Base-by-base conservation (phyloP, 2,888 invertebrate species). In the Xestia c-nigrum region DNA sequence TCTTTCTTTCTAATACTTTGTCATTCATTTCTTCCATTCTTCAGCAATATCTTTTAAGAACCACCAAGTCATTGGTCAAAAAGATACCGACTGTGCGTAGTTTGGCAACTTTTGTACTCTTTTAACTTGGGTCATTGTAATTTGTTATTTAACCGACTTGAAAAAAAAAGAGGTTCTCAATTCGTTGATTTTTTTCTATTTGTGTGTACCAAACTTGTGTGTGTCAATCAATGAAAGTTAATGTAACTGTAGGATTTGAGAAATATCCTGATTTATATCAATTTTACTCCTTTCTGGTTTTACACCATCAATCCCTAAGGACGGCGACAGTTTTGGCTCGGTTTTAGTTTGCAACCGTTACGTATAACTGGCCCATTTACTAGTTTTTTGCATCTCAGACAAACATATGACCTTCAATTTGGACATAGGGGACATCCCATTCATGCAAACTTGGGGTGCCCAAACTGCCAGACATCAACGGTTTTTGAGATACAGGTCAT, bases 401-500 rank as follows among this genome's bases (percentile, higher is more conserved):
- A 24, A n/a, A 6, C 6, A 24, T 16, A 50, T 38, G 75, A 59
- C 50, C 24, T 43, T 52, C 16, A 43, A 16, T 5, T 21, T 72
- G 10, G n/a, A 3, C 9, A 3, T 19, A 7, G 5, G 14, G 7
- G n/a, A 24, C 4, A 47, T 14, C 46, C 6, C 38, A 65, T 78
- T 80, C 38, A 38, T 14, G 38, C 14, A 10, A 24, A 47, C 4
- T 4, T 55, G 46, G 52, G 43, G 43, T 47, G n/a, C 10, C 19
- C 12, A 10, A 57, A 43, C 21, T 10, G 61, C 9, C 40, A 52
- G 9, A 67, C 14, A 24, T 47, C 31, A 83, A 57, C 21, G 46
- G 78, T 55, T 70, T 75, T 46, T 31, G 6, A 38, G 9, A 40
- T 55, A 69, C 47, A 40, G 59, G 14, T 7, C 43, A 69, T 84